Evolutionary conservation across 2,113 vertebrate genomes (phyloP), one percentile per base, ranked within the genome.

Genomic region (Sinocyclocheilus maitianheensis): DNA sequence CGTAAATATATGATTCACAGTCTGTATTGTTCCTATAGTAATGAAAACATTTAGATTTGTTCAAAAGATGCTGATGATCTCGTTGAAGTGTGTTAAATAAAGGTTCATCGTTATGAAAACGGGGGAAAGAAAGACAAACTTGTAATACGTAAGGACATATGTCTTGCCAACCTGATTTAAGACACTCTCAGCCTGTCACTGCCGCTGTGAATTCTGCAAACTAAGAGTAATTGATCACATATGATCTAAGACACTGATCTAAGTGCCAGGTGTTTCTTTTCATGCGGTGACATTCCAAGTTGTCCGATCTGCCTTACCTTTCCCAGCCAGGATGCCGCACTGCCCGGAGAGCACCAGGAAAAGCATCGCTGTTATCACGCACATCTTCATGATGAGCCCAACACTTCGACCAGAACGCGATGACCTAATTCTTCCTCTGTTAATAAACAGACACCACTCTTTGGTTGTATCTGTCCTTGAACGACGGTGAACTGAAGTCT

Each of bases 261-360:
- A 16, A 30, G 11, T 40, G 12, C 43, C 62, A 53, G 9, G 62
- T 26, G 80, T 71, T 51, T 82, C n/a, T 30, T 48, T 26, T 30
- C n/a, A 69, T 5, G 62, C 62, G 22, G 14, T 77, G 77, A 37
- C 53, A 72, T 55, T 69, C 81, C 26, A 89, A 89, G 85, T 89
- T 89, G 40, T 40, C 30, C 72, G 37, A 40, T 75, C 40, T 74
- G 62, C 46, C 92, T 81, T 93, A 95, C 94, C 94, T 94, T 94
- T 95, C 89, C 93, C 93, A 24, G 89, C 90, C 79, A 91, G 40
- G 55, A 90, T 88, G 81, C 89, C 89, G 88, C 88, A 90, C 83
- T 88, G 90, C 85, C 90, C 90, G 86, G 83, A 91, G 30, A 92
- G 6, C 74, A 93, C 91, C 87, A 92, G 92, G 65, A 93, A 34